Conservation (phyloP, 23 tunicate species). For the Styela clava region DNA sequence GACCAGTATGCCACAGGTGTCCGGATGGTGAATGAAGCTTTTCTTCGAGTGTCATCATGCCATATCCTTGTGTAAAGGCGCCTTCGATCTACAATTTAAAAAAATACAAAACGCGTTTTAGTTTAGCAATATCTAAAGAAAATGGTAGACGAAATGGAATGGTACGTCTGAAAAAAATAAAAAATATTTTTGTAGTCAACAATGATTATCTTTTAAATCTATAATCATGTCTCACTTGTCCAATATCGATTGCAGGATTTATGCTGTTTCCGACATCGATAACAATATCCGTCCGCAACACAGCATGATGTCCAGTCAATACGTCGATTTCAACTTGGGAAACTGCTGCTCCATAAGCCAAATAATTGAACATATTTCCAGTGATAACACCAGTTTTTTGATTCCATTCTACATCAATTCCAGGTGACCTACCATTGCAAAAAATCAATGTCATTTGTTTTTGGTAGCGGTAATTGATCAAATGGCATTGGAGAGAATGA, state of each 20-base stretch:
- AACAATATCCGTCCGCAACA: slow-evolving; percentile 66
- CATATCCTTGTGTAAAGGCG: slow-evolving; percentile 87
- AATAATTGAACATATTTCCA: slow-evolving; percentile 48
- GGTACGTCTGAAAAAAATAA: too few relatives aligned
- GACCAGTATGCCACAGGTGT: slow-evolving; percentile 60
- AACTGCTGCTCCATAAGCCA: slow-evolving; percentile 61
- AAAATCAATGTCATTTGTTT: too few relatives aligned
- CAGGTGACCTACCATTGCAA: slow-evolving; percentile 48
- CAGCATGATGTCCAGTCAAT: slow-evolving; percentile 83
- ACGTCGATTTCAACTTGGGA: slow-evolving; percentile 89
- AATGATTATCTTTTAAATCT: too few relatives aligned
- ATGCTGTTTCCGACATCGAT: slow-evolving; percentile 88
- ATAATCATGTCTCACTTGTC: slow-evolving; percentile 66
- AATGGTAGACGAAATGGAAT: too few relatives aligned
- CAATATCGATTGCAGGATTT: slow-evolving; percentile 87
- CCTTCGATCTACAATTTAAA: slow-evolving; percentile 96
- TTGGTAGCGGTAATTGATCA: too few relatives aligned
- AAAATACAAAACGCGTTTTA: too few relatives aligned
- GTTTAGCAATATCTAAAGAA: too few relatives aligned
- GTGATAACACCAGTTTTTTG: slow-evolving; percentile 45
- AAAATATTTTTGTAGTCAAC: too few relatives aligned
- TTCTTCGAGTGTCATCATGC: slow-evolving; percentile 81
- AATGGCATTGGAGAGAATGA: too few relatives aligned
- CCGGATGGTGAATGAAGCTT: slow-evolving; percentile 58
- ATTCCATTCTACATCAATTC: slow-evolving; percentile 45